A percentile compares a stretch with the other conserved stretches of the same genome.
Conservation (phyloP, 92 coral and sea anemone species). For the Metridium senile region DNA sequence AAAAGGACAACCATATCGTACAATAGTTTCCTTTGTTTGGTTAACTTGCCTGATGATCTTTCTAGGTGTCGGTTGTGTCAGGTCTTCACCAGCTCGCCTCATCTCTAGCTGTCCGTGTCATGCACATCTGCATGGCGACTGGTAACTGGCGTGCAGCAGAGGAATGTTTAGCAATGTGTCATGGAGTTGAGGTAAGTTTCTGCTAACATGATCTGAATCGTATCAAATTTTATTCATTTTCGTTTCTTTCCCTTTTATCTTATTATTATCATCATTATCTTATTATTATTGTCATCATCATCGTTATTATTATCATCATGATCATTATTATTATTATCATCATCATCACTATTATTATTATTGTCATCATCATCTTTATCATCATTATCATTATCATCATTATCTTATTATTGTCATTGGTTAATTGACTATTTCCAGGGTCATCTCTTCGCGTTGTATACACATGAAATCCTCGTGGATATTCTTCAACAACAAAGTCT, state of each 20-base stretch:
- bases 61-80: conserved; percentile 64
- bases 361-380: background rate
- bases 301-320: too few species aligned
- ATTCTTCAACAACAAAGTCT: conserved; percentile 26
- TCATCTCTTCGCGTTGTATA: conserved; percentile 55
- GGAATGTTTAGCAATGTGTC: conserved; percentile 45
- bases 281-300: background rate
- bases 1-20: too few species aligned
- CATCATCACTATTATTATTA: too few species aligned
- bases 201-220: too few species aligned
- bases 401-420: too few species aligned
- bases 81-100: conserved; percentile 60
- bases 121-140: conserved; percentile 54
- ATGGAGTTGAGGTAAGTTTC: conserved; percentile 67
- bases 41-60: too few species aligned
- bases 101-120: conserved; percentile 74
- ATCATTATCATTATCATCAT: background rate
- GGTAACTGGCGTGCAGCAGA: conserved; percentile 67
- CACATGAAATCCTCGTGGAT: conserved; percentile 61
- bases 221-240: too few species aligned
- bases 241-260: too few species aligned
- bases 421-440: conserved; percentile 37
- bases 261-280: too few species aligned
- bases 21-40: too few species aligned
- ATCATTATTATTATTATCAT: background rate